phyloP scores from a whole-genome alignment of 1,140 invertebrate species.

The Rhagoletis zephyria region DNA sequence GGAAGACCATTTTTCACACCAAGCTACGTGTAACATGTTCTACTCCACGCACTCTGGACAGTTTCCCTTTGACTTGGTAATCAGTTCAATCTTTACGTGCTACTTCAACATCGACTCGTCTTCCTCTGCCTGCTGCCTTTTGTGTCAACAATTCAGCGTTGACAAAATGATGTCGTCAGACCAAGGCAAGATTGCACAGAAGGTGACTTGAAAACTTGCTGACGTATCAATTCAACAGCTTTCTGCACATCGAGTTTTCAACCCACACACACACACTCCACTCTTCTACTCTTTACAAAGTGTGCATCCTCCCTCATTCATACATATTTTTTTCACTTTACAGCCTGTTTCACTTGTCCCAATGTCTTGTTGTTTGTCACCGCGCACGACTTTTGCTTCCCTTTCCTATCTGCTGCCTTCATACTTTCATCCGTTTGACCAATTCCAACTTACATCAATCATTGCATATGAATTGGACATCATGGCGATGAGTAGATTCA shows the following conservation, averaged over 20 bases:
- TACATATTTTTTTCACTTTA: background rate
- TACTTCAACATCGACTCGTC: background rate
- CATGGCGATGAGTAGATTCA: slow-evolving; percentile 92
- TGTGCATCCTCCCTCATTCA: background rate
- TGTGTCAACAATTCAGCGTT: background rate
- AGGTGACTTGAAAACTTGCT: background rate
- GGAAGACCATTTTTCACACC: background rate
- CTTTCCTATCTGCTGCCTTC: background rate
- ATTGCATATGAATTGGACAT: slow-evolving; percentile 91
- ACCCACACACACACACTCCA: background rate
- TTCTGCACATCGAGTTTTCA: background rate
- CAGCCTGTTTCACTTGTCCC: background rate
- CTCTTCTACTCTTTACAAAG: background rate
- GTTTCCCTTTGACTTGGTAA: background rate
- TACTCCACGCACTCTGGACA: background rate
- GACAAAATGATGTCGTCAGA: background rate
- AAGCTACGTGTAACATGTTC: background rate
- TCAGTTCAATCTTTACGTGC: background rate
- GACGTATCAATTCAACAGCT: slow-evolving; percentile 23
- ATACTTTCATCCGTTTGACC: slow-evolving; percentile 15
- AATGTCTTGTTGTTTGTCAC: background rate
- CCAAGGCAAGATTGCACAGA: no score
- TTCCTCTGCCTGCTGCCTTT: background rate
- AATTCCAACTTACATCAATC: slow-evolving; percentile 76
- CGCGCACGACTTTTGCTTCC: background rate